Conservation (phyloP, 2,888 invertebrate genomes). For the Coleophora deauratella region DNA sequence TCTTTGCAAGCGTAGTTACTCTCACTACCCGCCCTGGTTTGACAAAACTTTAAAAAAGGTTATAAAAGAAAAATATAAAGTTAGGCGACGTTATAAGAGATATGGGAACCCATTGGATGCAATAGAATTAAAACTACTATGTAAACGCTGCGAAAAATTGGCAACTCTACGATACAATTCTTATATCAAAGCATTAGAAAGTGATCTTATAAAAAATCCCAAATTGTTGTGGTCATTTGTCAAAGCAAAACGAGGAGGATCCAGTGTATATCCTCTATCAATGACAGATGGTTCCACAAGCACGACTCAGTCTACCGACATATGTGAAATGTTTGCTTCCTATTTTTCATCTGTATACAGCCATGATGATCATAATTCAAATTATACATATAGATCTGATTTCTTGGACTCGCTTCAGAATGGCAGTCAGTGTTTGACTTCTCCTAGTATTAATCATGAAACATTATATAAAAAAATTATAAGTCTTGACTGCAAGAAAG, state of each 20-base stretch:
- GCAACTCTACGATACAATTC: background rate
- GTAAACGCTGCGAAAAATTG: slow-evolving; percentile 1
- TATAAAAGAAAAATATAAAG: too few species aligned
- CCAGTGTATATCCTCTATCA: slow-evolving; percentile 2
- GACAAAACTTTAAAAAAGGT: slow-evolving; percentile 6
- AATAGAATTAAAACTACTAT: slow-evolving; percentile 2
- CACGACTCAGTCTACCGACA: background rate
- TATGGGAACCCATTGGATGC: slow-evolving; percentile 9
- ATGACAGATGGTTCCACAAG: slow-evolving; percentile 2
- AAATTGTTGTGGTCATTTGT: slow-evolving; percentile 9
- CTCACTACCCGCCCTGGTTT: slow-evolving; percentile 7
- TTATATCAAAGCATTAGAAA: slow-evolving; percentile 1
- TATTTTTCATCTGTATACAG: too few species aligned
- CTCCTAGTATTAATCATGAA: background rate
- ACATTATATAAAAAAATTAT: background rate
- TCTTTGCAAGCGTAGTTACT: background rate
- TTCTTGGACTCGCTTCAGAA: too few species aligned
- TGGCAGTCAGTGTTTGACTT: background rate
- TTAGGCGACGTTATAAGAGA: slow-evolving; percentile 5
- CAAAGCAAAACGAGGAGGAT: too few species aligned
- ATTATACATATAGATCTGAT: background rate
- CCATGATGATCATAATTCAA: background rate
- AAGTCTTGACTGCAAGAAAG: slow-evolving; percentile 4
- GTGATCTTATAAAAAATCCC: slow-evolving; percentile 2
- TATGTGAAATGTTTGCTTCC: slow-evolving; percentile 3